These are phyloP conservation scores for Orchesella flavescens DNA, from an alignment of 2,888 invertebrate genomes.

Conservation along the genomic window DNA sequence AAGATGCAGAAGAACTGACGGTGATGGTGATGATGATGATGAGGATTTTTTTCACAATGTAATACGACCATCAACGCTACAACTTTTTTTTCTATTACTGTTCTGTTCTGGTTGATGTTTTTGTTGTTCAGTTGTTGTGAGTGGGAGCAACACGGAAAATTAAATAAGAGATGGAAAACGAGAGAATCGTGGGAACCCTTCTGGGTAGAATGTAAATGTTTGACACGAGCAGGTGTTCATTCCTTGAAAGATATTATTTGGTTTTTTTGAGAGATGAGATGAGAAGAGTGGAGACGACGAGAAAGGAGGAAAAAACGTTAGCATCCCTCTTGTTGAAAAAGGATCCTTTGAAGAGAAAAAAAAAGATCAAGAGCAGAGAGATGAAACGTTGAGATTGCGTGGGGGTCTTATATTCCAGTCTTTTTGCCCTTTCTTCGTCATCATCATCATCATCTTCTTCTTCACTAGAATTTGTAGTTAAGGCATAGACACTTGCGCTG, in stretches of 20 bases:
- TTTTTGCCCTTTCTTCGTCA: slow-evolving; percentile 29
- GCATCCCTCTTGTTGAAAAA: slow-evolving; percentile 40
- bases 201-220: slow-evolving; percentile 58
- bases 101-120: slow-evolving; percentile 33
- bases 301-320: slow-evolving; percentile 46
- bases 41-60: too few relatives aligned
- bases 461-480: background rate
- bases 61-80: too few relatives aligned
- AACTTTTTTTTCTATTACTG: background rate
- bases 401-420: slow-evolving; percentile 54
- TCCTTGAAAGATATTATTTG: slow-evolving; percentile 57
- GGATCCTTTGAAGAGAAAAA: slow-evolving; percentile 57
- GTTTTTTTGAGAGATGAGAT: slow-evolving; percentile 28
- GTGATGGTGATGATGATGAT: too few relatives aligned
- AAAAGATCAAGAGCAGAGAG: slow-evolving; percentile 48
- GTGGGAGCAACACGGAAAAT: slow-evolving; percentile 61
- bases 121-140: slow-evolving; percentile 55
- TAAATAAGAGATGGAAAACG: slow-evolving; percentile 47
- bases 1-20: too few relatives aligned
- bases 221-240: slow-evolving; percentile 69
- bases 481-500: slow-evolving; percentile 41
- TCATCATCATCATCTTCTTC: slow-evolving; percentile 29
- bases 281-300: slow-evolving; percentile 40
- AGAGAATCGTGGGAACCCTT: slow-evolving; percentile 64
- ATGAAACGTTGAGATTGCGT: slow-evolving; percentile 68